Conservation (phyloP, 2,113 vertebrate species). For the Pongo abelii region DNA sequence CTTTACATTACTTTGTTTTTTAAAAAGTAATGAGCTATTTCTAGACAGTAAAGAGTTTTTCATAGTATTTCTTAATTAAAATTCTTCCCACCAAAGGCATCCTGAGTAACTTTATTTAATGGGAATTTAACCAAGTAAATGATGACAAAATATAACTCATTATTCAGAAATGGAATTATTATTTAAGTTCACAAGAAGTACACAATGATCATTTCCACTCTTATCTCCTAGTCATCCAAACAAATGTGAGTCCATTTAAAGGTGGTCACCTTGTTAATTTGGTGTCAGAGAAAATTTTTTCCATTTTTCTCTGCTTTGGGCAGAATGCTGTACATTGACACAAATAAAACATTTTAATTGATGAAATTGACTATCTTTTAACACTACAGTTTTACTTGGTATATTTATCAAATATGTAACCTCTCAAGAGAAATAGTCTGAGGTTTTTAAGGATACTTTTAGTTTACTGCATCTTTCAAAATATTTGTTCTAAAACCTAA, state of each 20-base stretch:
- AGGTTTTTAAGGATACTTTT: background rate
- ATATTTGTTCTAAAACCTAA: background rate
- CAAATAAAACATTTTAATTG: conserved; percentile 4
- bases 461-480: background rate
- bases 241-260: background rate
- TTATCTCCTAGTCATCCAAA: background rate
- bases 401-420: background rate
- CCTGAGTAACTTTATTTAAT: background rate
- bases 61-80: background rate
- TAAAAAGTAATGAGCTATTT: background rate
- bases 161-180: background rate
- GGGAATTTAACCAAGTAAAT: background rate
- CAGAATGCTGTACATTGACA: conserved; percentile 3
- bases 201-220: background rate
- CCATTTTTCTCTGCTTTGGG: background rate
- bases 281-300: background rate
- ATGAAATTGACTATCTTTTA: background rate
- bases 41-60: background rate
- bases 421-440: background rate
- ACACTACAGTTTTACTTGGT: background rate
- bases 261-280: background rate
- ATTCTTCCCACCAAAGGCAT: background rate
- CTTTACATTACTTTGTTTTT: background rate
- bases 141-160: background rate
- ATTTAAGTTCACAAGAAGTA: conserved; percentile 8